Base-by-base conservation (phyloP, 2,797 vertebrate genomes). In the Erpetoichthys calabaricus region DNA sequence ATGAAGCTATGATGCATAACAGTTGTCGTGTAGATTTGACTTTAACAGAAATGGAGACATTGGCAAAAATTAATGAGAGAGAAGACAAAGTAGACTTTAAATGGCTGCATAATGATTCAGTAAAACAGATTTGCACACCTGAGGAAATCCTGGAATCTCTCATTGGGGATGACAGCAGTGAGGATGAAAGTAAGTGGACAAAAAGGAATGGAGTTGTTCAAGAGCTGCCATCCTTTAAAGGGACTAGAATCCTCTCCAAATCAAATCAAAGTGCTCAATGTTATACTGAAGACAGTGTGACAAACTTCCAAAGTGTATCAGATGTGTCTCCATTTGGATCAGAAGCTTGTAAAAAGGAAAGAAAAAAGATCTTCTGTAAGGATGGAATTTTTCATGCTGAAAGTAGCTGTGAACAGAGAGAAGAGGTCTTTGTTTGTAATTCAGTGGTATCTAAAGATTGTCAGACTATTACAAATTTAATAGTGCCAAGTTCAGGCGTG, bases 81-180 rank as follows among this genome's bases (percentile, higher is more conserved):
- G 25, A 25, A 2, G 25, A 25, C 25, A 25, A 25, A 25, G 25
- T 25, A 25, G 25, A 25, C 25, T 25, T 25, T 25, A 25, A 25
- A 25, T 25, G 25, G 25, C 25, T 25, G 2, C 25, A 25, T 25
- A 25, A 25, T 25, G 25, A 25, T 25, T 25, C 45, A 47, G 56
- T 66, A 57, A 85, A 59, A 67, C 79, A 67, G 10, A 79, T 70
- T 7, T 81, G 75, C 51, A 72, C 56, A 42, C 91, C 94, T 3
- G 85, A 91, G 44, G 89, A 94, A 51, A 89, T 95, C 64, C 64
- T 97, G 9, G 83, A 90, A 42, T 68, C 78, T 7, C 70, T 97
- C 69, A 72, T 95, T 67, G 70, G 65, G 43, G 85, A 84, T 3
- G 67, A 84, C 57, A 72, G 68, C 57, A 68, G 70, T 6, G 72